A percentile compares a stretch with the other conserved stretches of the same genome.
Evolutionary conservation across 2,113 vertebrate species (phyloP).

Genomic region (Ophthalmolycus amberensis): DNA sequence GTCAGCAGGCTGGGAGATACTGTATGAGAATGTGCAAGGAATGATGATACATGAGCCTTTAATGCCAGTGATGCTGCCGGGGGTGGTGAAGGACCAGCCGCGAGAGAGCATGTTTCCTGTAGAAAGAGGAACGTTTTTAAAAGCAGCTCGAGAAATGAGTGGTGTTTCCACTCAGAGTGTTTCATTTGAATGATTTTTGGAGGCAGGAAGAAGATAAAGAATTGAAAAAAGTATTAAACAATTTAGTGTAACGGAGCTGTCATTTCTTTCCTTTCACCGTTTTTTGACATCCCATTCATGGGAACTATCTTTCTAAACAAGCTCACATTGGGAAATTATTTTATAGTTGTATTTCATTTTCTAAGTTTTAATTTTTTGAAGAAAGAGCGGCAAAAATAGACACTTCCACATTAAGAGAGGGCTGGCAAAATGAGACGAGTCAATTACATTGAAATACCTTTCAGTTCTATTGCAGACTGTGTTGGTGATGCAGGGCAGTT

Average conservation of each 20-base stretch:
- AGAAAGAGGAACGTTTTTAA: conserved; percentile 9
- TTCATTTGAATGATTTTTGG: not conserved
- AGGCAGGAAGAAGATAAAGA: not conserved
- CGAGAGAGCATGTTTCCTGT: conserved; percentile 64
- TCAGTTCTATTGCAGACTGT: not conserved
- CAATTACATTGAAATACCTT: not conserved
- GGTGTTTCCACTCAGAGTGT: not conserved
- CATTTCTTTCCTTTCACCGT: not conserved
- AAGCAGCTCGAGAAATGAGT: not conserved
- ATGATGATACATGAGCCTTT: conserved; percentile 73
- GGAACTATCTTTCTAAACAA: not conserved
- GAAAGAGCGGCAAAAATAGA: not conserved
- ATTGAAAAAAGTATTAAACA: not conserved
- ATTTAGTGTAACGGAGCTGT: not conserved
- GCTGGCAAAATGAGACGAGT: not conserved
- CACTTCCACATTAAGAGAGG: not conserved
- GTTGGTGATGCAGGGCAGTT: not conserved
- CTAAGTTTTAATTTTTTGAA: not conserved
- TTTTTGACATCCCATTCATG: not conserved
- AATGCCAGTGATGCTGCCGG: conserved; percentile 60
- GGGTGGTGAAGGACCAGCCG: conserved; percentile 73
- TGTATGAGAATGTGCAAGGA: conserved; percentile 71
- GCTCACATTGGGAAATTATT: not conserved
- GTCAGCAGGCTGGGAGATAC: conserved; percentile 5
- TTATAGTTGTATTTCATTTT: not conserved